phyloP scores from a whole-genome alignment of 1,140 invertebrate species.

The Planococcus citri region DNA sequence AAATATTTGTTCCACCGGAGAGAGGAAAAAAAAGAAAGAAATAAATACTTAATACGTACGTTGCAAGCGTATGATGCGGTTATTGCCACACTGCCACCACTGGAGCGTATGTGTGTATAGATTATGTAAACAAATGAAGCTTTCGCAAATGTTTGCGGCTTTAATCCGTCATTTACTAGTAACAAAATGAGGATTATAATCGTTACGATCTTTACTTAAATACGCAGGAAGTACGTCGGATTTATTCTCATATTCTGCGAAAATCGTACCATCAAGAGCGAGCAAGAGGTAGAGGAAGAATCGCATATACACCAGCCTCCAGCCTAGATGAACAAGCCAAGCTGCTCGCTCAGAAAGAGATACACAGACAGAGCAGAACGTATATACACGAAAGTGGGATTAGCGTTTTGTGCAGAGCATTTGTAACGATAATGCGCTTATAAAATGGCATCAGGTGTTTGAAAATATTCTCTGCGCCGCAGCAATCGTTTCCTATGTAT shows the following conservation, averaged over 20 bases:
- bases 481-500: not conserved
- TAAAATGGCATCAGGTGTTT: constrained; percentile 3
- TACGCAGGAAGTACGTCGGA: not conserved
- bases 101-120: not conserved
- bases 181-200: constrained; percentile 4
- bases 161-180: constrained; percentile 7
- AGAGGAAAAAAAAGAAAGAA: too few species aligned
- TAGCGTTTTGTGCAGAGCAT: not conserved
- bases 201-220: constrained; percentile 7
- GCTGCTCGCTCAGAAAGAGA: too few species aligned
- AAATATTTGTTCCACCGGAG: too few species aligned
- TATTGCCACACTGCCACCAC: too few species aligned
- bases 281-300: not conserved
- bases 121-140: not conserved
- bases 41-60: too few species aligned
- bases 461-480: not conserved
- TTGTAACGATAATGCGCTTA: constrained; percentile 6
- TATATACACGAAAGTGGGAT: not conserved
- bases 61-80: too few species aligned
- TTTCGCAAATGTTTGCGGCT: constrained; percentile 6
- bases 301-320: too few species aligned
- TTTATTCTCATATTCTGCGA: not conserved
- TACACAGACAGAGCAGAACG: not conserved
- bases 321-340: too few species aligned
- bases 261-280: not conserved